Percentiles rank a stretch among this genome's conserved stretches.
phyloP scores from a whole-genome alignment of 2,888 invertebrate species.

The Junonia oenone region DNA sequence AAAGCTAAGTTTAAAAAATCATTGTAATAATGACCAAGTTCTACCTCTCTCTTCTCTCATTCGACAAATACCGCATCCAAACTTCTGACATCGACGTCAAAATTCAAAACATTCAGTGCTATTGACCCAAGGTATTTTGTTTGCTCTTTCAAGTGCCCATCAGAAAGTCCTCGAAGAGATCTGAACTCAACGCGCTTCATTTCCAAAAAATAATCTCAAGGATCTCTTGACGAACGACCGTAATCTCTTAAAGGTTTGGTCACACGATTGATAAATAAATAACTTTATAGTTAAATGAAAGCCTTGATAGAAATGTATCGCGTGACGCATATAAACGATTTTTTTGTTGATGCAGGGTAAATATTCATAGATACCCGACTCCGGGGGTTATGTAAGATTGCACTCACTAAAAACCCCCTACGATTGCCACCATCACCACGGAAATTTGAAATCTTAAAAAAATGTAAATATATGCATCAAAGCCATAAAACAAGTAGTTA shows the following conservation, averaged over 20 bases:
- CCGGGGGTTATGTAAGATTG: no score
- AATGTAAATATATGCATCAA: no score
- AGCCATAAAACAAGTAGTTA: no score
- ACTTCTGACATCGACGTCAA: not conserved
- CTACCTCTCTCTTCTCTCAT: not conserved
- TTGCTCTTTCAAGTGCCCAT: constrained; percentile 36
- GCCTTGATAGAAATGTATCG: no score
- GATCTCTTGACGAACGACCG: constrained; percentile 37
- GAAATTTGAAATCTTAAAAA: no score
- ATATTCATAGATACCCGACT: no score
- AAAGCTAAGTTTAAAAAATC: no score
- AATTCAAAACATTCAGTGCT: constrained; percentile 27
- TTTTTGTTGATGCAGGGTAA: no score
- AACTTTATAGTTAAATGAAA: no score
- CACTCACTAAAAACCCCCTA: no score
- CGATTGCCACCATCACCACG: no score
- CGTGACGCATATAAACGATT: no score
- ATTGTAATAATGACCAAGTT: not conserved
- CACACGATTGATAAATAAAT: not conserved
- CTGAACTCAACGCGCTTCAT: constrained; percentile 47
- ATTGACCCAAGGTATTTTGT: constrained; percentile 42
- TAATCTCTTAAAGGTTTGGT: constrained; percentile 8
- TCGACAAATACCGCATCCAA: constrained; percentile 19
- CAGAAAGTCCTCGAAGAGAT: constrained; percentile 36
- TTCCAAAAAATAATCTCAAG: constrained; percentile 51